These are phyloP conservation scores for Labia minor DNA, from an alignment of 2,888 invertebrate genomes.

Conservation along the genomic window DNA sequence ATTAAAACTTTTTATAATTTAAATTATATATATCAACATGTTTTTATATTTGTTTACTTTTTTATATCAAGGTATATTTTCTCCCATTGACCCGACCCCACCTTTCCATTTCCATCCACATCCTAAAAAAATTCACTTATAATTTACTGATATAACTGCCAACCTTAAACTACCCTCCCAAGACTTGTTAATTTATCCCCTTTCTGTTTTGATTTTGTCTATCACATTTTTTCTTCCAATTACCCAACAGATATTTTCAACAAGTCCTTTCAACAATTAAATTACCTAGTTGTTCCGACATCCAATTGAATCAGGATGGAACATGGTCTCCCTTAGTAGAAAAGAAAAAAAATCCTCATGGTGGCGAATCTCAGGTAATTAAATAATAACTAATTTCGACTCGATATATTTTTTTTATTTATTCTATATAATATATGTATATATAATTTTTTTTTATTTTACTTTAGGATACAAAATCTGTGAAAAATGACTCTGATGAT, in stretches of 20 bases:
- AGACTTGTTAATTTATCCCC: not conserved
- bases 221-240: not conserved
- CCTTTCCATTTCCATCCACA: too few species aligned
- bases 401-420: too few species aligned
- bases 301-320: constrained; percentile 73
- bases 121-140: not conserved
- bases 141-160: not conserved
- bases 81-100: too few species aligned
- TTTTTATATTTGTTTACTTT: too few species aligned
- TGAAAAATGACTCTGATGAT: constrained; percentile 20
- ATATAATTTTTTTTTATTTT: not conserved
- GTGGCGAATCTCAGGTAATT: constrained; percentile 30
- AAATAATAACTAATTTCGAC: constrained; percentile 37
- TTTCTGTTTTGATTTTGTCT: not conserved
- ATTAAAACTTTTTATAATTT: too few species aligned
- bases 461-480: not conserved
- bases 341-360: constrained; percentile 48
- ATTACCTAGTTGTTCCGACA: constrained; percentile 65
- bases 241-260: constrained; percentile 58
- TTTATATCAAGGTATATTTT: too few species aligned
- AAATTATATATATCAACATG: too few species aligned
- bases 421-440: constrained; percentile 31
- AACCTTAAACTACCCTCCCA: not conserved
- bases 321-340: constrained; percentile 64
- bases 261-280: constrained; percentile 64